Base-by-base conservation (phyloP, 1,140 invertebrate species). In the Trichoplusia ni region DNA sequence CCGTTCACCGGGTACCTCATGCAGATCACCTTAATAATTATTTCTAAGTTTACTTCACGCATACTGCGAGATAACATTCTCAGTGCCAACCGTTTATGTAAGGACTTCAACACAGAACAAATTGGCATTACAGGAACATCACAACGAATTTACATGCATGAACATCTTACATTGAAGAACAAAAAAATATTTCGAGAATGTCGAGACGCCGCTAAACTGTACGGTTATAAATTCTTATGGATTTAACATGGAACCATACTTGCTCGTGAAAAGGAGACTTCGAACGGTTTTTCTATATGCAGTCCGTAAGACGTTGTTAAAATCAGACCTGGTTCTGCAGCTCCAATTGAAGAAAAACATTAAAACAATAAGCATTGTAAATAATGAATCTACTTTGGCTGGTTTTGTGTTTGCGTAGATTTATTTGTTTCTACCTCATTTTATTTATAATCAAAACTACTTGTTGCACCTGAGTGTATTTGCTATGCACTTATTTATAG, bases 121-220 rank as follows among this genome's bases (percentile, higher is more conserved):
- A 7, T 67, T 2, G 33, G 25, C 4, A 62, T 72, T n/a, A 3
- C 27, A 0, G 65, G 59, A 2, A 16, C 60, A 11, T 21, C 49
- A 8, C 31, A 5, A 0, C 61, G 25, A 18, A 31, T 69, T 7
- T 73, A 58, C 27, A 14, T 63, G 8, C 69, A 70, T 33, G 71
- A 67, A 14, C 67, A 70, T 35, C 46, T 70, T 0, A 67, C 64
- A 9, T 47, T 67, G 7, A 21, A 29, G 6, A 66, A 63, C 2
- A 72, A 68, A 19, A 42, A 59, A 19, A 54, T 73, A 46, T 73
- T 70, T 73, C 60, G 56, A 6, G 42, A 35, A 11, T 25, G 46
- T 40, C 38, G 60, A 4, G 61, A 67, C 47, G 47, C 49, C 7
- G 56, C 61, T 13, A 69, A 51, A 7, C 47, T 58, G 11, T 4